Evolutionary conservation across 2,797 vertebrate species (phyloP).

Genomic region (Pseudochromis fuscus): DNA sequence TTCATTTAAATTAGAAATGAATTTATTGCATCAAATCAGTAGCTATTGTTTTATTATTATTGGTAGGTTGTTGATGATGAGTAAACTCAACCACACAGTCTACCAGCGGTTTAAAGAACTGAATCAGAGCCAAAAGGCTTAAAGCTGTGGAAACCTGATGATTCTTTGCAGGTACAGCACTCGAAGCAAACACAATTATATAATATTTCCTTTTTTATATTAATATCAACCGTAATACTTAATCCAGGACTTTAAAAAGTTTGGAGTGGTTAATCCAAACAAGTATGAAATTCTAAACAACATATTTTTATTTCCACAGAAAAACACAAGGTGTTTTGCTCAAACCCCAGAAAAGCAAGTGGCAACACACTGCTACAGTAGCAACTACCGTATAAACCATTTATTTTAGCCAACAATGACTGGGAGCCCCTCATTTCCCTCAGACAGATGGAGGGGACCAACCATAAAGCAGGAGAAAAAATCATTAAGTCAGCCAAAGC

Average conservation of each 20-base stretch:
- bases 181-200: not conserved
- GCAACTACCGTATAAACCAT: conserved; percentile 43
- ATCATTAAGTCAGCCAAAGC: conserved; percentile 80
- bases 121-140: conserved; percentile 10
- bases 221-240: not conserved
- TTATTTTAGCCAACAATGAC: conserved; percentile 74
- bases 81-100: not conserved
- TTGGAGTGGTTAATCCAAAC: not conserved
- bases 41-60: not conserved
- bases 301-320: not conserved
- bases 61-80: not conserved
- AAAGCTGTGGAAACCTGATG: conserved; percentile 3
- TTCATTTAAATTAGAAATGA: not conserved
- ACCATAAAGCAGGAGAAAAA: conserved; percentile 77
- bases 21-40: not conserved
- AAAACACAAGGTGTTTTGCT: conserved; percentile 29
- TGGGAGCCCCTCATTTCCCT: conserved; percentile 73
- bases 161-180: not conserved
- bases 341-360: conserved; percentile 34
- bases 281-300: not conserved
- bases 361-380: conserved; percentile 52
- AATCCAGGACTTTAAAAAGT: not conserved
- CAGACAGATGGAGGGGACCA: conserved; percentile 79
- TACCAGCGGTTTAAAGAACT: not conserved
- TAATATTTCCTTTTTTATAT: not conserved